Percentiles rank a stretch among this genome's conserved stretches.
Conservation (phyloP, 2,113 vertebrate species). For the Cepphus grylle region DNA sequence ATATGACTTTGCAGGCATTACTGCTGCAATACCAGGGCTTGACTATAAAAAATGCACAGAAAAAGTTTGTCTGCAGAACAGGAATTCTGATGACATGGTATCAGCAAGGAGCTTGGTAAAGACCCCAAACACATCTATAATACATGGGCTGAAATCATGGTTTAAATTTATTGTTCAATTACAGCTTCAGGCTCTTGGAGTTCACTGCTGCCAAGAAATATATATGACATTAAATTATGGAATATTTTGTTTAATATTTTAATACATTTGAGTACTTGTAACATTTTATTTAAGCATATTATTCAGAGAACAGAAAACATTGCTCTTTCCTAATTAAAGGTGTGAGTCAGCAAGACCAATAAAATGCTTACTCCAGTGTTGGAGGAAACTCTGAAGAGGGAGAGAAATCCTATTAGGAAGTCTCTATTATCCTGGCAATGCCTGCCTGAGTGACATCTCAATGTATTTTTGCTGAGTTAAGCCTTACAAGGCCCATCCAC, state of each 20-base stretch:
- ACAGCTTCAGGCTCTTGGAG: slow-evolving; percentile 46
- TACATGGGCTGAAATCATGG: slow-evolving; percentile 33
- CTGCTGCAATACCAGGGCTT: not conserved
- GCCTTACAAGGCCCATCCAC: slow-evolving; percentile 37
- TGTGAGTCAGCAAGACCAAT: slow-evolving; percentile 57
- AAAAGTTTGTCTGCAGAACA: not conserved
- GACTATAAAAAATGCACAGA: not conserved
- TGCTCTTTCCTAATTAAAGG: slow-evolving; percentile 67
- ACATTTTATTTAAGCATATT: slow-evolving; percentile 58
- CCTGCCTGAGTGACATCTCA: slow-evolving; percentile 43
- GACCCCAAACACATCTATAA: slow-evolving; percentile 54
- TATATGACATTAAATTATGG: slow-evolving; percentile 59
- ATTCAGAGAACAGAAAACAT: slow-evolving; percentile 62
- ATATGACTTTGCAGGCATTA: not conserved
- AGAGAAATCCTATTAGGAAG: slow-evolving; percentile 43
- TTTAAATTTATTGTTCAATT: slow-evolving; percentile 62
- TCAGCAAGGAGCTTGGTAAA: slow-evolving; percentile 20
- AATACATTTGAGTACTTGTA: slow-evolving; percentile 52
- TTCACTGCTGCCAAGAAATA: slow-evolving; percentile 60
- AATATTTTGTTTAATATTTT: slow-evolving; percentile 64
- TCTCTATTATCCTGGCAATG: not conserved
- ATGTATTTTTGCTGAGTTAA: slow-evolving; percentile 64
- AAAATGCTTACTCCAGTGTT: slow-evolving; percentile 31
- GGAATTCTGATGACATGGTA: slow-evolving; percentile 12
- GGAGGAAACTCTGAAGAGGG: slow-evolving; percentile 36